Percentiles rank a stretch among this genome's conserved stretches.
Evolutionary conservation across 1,140 invertebrate species (phyloP).

Genomic region (Caligus rogercresseyi): DNA sequence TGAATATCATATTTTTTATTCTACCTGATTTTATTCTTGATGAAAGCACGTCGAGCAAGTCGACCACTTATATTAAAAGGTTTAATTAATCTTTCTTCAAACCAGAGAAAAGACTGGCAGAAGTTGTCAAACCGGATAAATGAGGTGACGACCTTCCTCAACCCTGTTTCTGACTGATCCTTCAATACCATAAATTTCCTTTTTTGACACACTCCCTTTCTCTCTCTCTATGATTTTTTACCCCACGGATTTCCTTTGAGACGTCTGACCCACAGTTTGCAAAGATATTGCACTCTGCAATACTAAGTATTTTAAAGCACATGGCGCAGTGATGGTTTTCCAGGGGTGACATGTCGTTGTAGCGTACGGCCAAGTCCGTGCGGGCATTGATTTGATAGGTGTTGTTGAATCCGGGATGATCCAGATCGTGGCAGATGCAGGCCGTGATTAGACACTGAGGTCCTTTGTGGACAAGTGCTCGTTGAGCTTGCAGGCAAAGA

Average conservation of each 20-base stretch:
- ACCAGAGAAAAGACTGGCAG: too few relatives aligned
- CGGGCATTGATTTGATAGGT: slow-evolving; percentile 58
- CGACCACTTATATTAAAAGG: too few relatives aligned
- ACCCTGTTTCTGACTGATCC: too few relatives aligned
- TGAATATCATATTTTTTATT: too few relatives aligned
- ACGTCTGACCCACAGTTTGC: background rate
- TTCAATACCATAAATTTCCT: too few relatives aligned
- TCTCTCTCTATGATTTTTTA: too few relatives aligned
- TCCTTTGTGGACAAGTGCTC: slow-evolving; percentile 51
- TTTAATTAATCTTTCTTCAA: too few relatives aligned
- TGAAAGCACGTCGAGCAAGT: too few relatives aligned
- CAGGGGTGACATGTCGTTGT: slow-evolving; percentile 71
- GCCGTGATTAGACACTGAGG: slow-evolving; percentile 58
- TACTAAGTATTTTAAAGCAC: slow-evolving; percentile 50
- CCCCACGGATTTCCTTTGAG: slow-evolving; percentile 7
- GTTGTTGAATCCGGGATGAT: slow-evolving; percentile 79
- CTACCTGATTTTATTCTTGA: too few relatives aligned
- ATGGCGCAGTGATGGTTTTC: slow-evolving; percentile 79
- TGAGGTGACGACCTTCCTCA: too few relatives aligned
- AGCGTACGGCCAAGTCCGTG: slow-evolving; percentile 62
- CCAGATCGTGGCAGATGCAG: slow-evolving; percentile 72
- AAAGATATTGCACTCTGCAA: slow-evolving; percentile 2
- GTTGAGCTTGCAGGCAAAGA: slow-evolving; percentile 49
- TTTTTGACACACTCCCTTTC: too few relatives aligned
- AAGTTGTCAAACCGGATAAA: too few relatives aligned